Conservation (phyloP, 2,888 invertebrate species). For the Drosophila helvetica region DNA sequence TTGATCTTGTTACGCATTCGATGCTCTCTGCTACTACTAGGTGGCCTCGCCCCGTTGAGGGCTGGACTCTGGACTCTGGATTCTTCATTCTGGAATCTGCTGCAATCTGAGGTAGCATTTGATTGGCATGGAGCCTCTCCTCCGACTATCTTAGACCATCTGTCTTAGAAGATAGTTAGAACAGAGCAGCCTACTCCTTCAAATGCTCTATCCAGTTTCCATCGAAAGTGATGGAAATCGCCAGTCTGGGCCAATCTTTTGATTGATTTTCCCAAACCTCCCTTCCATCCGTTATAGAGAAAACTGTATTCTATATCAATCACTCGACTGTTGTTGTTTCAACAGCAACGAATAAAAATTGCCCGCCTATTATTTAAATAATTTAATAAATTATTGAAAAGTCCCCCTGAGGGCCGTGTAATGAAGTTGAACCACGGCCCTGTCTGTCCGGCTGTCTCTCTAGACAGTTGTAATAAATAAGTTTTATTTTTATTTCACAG, state of each 20-base stretch:
- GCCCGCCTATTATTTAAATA: constrained; percentile 63
- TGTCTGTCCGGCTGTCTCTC: not conserved
- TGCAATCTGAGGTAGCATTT: constrained; percentile 46
- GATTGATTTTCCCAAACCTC: constrained; percentile 58
- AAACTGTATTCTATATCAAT: constrained; percentile 46
- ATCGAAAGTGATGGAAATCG: constrained; percentile 65
- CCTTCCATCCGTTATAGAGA: not conserved
- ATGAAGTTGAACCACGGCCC: constrained; percentile 15
- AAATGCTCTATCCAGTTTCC: constrained; percentile 12
- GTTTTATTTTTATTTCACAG: constrained; percentile 53
- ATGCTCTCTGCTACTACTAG: constrained; percentile 38
- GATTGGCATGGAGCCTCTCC: constrained; percentile 47
- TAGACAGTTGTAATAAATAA: constrained; percentile 60
- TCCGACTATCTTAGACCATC: not conserved
- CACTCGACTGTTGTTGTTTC: constrained; percentile 14
- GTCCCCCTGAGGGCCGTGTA: constrained; percentile 22
- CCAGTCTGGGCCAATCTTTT: constrained; percentile 18
- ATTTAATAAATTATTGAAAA: constrained; percentile 70
- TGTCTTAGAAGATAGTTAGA: constrained; percentile 6
- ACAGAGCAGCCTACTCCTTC: not conserved
- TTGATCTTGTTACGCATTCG: constrained; percentile 80
- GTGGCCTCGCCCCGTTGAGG: constrained; percentile 34
- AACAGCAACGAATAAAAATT: constrained; percentile 31
- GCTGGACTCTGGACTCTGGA: constrained; percentile 12
- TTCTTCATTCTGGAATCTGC: constrained; percentile 19